Evolutionary conservation across 1,140 invertebrate genomes (phyloP), one percentile per base, ranked within the genome.

Genomic region (Eriocheir sinensis): DNA sequence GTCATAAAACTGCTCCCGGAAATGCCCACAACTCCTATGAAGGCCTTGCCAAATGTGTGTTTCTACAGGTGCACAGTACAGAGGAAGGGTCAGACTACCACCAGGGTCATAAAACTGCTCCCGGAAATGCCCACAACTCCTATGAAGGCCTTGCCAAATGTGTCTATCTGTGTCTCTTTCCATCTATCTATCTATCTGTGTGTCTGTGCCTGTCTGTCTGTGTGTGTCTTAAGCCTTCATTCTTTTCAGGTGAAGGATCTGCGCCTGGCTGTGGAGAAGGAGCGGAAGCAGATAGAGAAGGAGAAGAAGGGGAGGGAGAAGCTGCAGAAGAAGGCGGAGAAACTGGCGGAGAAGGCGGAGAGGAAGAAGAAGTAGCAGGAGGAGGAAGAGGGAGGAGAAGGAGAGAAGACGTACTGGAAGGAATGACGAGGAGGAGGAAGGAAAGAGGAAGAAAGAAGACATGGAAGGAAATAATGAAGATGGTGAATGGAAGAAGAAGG

Each of bases 291-390:
- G 91, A 90, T 85, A 8, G 94, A 94, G 80, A 94, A 94, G 79
- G 94, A 94, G 81, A 94, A 94, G 90, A 94, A 94, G 36, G 94
- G 91, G n/a, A 85, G 94, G 44, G 94, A 94, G 81, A 94, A 79
- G 21, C 89, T 94, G 15, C 93, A 94, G 81, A 94, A 94, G 36
- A 94, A 94, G 60, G 94, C 94, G 34, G 94, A 94, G 86, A 94
- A 94, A 48, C 53, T 94, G 40, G 94, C 94, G 32, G 94, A 94
- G 36, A 94, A 94, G 27, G 94, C 94, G 60, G 94, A 94, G 40
- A 91, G 85, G 32, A 91, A 92, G 89, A 94, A 94, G 81, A 94
- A 94, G 36, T 94, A 92, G 40, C n/a, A 36, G 34, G 30, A 17
- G 4, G n/a, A 34, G 30, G 17, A 32, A n/a, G 32, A 53, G 21